Evolutionary conservation across 1,140 invertebrate genomes (phyloP), one percentile per base, ranked within the genome.

Genomic region (Papilio xuthus): DNA sequence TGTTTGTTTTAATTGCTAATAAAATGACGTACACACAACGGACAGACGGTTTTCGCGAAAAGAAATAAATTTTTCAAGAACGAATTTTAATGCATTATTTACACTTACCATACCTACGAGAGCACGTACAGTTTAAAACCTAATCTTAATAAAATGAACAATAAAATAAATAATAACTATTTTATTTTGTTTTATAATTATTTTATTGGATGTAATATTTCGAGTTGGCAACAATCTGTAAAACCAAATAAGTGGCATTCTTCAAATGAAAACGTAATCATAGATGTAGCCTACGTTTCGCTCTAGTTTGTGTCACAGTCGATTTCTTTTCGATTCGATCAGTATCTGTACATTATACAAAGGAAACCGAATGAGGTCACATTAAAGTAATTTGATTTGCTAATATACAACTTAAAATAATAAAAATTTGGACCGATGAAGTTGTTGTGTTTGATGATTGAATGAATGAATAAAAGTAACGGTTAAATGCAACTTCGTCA

Each of bases 1-100:
- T 79, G 80, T 77, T 80, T 82, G 74, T 76, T 86, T 86, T 86
- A 84, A 86, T 86, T 85, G 78, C 67, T 82, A 26, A 83, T 83
- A 79, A 80, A 81, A 77, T 78, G 67, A 74, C 78, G 79, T 83
- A 78, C 79, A 74, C 15, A 50, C 74, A 60, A 74, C 53, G 20
- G 50, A 76, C 70, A 20, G 53, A 41, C 53, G 2, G 73, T 76
- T 76, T 37, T 37, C 32, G 37, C n/a, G 15, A 76, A 76, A 60
- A 56, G 74, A 60, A 76, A 44, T 76, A 63, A 76, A 42, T 60
- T 28, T 73, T 20, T 60, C 32, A 18, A 47, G 44, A 50, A 18
- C 4, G 47, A 63, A 53, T 18, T 63, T 76, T 60, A 42, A 20
- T 41, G 37, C 28, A 26, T 23, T 47, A 32, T 76, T 41, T 60